Base-by-base conservation (phyloP, 2,888 invertebrate species). In the Nymphalis urticae region DNA sequence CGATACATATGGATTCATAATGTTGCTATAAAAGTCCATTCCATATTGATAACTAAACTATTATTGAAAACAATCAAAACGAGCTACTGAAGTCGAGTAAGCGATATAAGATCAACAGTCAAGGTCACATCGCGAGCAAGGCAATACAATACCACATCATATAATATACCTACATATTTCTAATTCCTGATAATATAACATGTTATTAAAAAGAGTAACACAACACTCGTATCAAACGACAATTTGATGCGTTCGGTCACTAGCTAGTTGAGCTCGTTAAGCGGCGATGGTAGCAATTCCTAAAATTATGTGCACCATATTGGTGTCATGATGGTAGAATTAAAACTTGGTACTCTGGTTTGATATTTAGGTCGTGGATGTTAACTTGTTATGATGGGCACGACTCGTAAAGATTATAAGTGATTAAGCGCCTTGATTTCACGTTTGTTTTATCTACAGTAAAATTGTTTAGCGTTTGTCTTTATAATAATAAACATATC, bases 201-300 rank as follows among this genome's bases (percentile, higher is more conserved):
- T 21, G 64, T 81, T 80, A 87, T 86, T 84, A 81, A 83, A 85
- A 82, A 80, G 79, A 79, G 85, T 84, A 83, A 80, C 77, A 69
- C 75, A 82, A 87, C 80, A 85, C 69, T 61, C 62, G 67, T 64
- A 66, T 64, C 68, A 70, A 58, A 36, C 54, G 54, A 70, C 63
- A 69, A 73, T 72, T 71, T 72, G 68, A 70, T 72, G 71, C 66
- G 73, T 73, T 72, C 75, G 72, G 75, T 74, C 75, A 73, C 85
- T 80, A 81, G 81, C 89, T 87, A 86, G 87, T 92, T 92, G 84
- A 91, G 91, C 91, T 90, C 82, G 91, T 92, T 92, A 90, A 87
- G 77, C 75, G 74, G 64, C 71, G 81, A 53, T 84, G 85, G 83
- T 83, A 85, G 82, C 87, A 87, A 88, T 88, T 89, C 86, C 87